phyloP scores from a whole-genome alignment of 1,140 invertebrate species.

The Cotesia chilonis region DNA sequence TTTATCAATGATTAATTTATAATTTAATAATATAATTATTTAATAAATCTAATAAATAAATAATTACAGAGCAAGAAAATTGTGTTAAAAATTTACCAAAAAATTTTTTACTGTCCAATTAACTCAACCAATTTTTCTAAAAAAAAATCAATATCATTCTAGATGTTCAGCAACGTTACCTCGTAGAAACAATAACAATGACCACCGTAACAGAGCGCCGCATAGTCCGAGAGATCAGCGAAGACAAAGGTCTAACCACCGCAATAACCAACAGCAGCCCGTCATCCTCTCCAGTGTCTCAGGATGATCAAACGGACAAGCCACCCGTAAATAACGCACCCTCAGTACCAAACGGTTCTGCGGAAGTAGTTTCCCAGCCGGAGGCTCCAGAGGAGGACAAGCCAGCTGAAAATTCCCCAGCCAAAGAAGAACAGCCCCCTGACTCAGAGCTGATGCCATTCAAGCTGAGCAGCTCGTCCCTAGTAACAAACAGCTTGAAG shows the following conservation, averaged over 20 bases:
- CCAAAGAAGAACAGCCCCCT: too few relatives aligned
- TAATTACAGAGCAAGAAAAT: too few relatives aligned
- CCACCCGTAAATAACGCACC: neutral
- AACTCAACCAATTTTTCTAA: neutral
- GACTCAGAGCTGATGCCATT: conserved; percentile 47
- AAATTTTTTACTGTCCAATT: neutral
- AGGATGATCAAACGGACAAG: neutral
- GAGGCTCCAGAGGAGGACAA: too few relatives aligned
- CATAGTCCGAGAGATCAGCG: conserved; percentile 68
- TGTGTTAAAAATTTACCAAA: neutral
- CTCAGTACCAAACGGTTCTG: neutral
- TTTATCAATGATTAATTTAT: too few relatives aligned
- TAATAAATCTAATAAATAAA: too few relatives aligned
- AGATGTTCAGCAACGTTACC: conserved; percentile 69
- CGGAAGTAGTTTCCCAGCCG: too few relatives aligned
- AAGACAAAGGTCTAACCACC: conserved; percentile 47
- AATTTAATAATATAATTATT: too few relatives aligned
- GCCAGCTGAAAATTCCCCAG: too few relatives aligned
- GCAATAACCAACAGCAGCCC: conserved; percentile 43
- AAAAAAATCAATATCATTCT: conserved; percentile 27
- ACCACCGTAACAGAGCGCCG: conserved; percentile 74
- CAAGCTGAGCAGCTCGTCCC: conserved; percentile 68
- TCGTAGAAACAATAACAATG: conserved; percentile 76
- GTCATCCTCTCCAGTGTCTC: neutral
- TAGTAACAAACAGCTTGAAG: conserved; percentile 70